phyloP scores from a whole-genome alignment of 2,113 vertebrate genomes.

The Lota lota region DNA sequence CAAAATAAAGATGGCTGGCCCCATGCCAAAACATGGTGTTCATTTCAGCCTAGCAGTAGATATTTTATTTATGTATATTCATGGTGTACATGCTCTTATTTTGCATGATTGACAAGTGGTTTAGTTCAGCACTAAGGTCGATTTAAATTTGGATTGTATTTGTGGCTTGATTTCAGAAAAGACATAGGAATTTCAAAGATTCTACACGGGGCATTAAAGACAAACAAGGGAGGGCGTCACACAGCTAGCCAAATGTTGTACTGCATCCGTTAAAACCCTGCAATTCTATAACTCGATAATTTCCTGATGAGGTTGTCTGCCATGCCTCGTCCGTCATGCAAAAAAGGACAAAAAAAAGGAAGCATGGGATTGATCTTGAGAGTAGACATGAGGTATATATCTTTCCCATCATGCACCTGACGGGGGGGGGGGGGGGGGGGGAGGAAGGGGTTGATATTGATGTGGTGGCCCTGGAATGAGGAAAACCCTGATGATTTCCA shows the following conservation, averaged over 20 bases:
- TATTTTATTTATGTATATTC: too few relatives aligned
- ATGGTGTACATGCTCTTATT: too few relatives aligned
- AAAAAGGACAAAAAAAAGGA: slow-evolving; percentile 25
- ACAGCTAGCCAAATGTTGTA: slow-evolving; percentile 26
- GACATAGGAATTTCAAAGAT: too few relatives aligned
- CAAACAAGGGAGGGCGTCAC: slow-evolving; percentile 1
- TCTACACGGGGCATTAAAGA: not conserved
- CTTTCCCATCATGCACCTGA: slow-evolving; percentile 18
- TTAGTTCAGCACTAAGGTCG: too few relatives aligned
- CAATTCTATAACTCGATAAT: slow-evolving; percentile 24
- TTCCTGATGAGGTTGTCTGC: slow-evolving; percentile 20
- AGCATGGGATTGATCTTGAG: slow-evolving; percentile 37
- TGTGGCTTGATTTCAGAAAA: too few relatives aligned
- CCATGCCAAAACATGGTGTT: too few relatives aligned
- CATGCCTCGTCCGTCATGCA: slow-evolving; percentile 21
- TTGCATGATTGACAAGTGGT: too few relatives aligned
- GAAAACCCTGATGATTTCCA: slow-evolving; percentile 37
- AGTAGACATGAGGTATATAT: slow-evolving; percentile 13
- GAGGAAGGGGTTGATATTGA: slow-evolving; percentile 7
- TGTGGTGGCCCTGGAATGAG: slow-evolving; percentile 14
- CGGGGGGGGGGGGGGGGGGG: not conserved
- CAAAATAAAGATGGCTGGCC: too few relatives aligned
- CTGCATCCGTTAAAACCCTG: slow-evolving; percentile 14
- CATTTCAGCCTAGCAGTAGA: too few relatives aligned
- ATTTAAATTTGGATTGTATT: too few relatives aligned